These are phyloP conservation scores for Felis catus DNA, from an alignment of 2,113 vertebrate species.

Conservation along the genomic window DNA sequence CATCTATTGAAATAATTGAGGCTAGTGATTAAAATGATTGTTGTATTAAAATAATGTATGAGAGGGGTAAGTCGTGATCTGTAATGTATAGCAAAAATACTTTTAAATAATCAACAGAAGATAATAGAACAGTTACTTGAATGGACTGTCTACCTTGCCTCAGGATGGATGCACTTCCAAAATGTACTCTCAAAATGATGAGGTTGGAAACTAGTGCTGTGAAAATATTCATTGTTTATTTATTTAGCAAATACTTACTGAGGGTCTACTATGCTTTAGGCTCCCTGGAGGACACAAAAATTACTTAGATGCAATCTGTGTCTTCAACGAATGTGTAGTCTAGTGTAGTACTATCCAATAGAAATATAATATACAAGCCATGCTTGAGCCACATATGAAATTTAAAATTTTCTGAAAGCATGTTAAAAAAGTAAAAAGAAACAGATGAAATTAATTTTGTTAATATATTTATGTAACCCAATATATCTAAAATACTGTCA, in stretches of 20 bases:
- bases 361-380: neutral
- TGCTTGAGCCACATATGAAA: neutral
- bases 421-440: conserved; percentile 1
- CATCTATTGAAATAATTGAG: conserved; percentile 34
- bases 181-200: neutral
- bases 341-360: neutral
- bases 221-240: neutral
- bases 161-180: neutral
- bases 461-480: neutral
- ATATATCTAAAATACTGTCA: neutral
- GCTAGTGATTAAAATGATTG: conserved; percentile 9
- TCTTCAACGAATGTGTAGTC: neutral
- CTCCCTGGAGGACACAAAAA: neutral
- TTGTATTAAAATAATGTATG: neutral
- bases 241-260: neutral
- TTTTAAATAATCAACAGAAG: neutral
- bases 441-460: neutral
- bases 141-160: neutral
- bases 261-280: neutral
- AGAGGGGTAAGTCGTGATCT: neutral
- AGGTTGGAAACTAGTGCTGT: neutral
- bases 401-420: neutral
- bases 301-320: neutral
- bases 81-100: neutral
- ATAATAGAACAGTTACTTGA: neutral